Evolutionary conservation across 2,797 vertebrate genomes (phyloP).

Genomic region (Rhodeus uyekii): DNA sequence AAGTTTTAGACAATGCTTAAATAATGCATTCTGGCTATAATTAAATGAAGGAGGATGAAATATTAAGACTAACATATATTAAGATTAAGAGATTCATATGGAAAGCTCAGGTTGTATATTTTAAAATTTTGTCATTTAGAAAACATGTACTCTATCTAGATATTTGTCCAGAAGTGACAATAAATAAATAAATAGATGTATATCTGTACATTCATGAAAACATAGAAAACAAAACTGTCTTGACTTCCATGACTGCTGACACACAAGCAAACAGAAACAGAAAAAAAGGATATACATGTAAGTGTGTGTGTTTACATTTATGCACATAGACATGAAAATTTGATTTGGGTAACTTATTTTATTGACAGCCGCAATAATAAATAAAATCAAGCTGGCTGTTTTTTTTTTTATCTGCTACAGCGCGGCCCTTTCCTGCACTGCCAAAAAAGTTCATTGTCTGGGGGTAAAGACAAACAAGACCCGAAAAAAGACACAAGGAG

Average conservation of each 20-base stretch:
- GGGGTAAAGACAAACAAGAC: conserved; percentile 58
- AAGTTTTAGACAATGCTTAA: background rate
- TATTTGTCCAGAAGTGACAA: background rate
- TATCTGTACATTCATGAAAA: background rate
- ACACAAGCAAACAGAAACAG: background rate
- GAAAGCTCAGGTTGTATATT: background rate
- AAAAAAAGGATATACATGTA: background rate
- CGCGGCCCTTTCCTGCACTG: background rate
- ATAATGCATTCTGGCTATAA: background rate
- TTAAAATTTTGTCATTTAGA: background rate
- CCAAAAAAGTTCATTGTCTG: conserved; percentile 35
- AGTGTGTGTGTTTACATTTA: background rate
- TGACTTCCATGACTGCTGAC: background rate
- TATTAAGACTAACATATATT: background rate
- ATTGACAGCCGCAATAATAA: conserved; percentile 30
- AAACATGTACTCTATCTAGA: background rate
- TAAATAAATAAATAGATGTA: background rate
- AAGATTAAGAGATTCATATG: background rate
- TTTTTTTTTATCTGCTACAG: background rate
- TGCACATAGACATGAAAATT: background rate
- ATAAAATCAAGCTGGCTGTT: conserved; percentile 5
- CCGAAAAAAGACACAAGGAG: conserved; percentile 54
- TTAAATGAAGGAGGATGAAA: background rate
- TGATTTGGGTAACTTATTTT: conserved; percentile 23
- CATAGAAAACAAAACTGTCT: background rate